Evolutionary conservation across 2,888 invertebrate genomes (phyloP).

Genomic region (Omphaloscelis lunosa): DNA sequence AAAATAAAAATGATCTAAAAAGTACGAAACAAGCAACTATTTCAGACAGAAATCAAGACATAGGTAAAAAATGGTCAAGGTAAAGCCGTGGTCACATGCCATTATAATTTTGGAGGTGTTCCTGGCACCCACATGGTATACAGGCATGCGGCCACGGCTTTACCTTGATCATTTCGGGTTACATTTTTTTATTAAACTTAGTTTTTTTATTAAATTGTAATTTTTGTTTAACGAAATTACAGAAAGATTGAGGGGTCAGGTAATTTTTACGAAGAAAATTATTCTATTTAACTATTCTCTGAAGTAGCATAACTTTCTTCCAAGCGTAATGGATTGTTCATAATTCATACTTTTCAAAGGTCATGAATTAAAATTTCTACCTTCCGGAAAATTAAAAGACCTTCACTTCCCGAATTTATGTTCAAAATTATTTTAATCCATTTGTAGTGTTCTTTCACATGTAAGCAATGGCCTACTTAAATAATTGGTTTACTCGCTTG

Average conservation of each 20-base stretch:
- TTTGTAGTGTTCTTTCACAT: slow-evolving; percentile 56
- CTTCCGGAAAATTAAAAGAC: slow-evolving; percentile 30
- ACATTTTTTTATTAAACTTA: too few relatives aligned
- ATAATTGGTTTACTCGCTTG: slow-evolving; percentile 69
- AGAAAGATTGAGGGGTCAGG: not conserved
- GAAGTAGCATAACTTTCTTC: not conserved
- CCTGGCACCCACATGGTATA: too few relatives aligned
- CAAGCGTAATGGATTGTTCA: not conserved
- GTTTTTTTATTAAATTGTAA: too few relatives aligned
- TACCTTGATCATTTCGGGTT: too few relatives aligned
- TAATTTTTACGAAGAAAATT: not conserved
- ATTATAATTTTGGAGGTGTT: too few relatives aligned
- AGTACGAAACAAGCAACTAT: too few relatives aligned
- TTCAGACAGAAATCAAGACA: too few relatives aligned
- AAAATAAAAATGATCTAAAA: too few relatives aligned
- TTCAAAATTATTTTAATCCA: slow-evolving; percentile 50
- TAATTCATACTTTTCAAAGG: not conserved
- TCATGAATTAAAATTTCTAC: slow-evolving; percentile 24
- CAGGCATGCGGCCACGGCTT: too few relatives aligned
- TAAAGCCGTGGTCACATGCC: too few relatives aligned
- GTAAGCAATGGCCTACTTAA: slow-evolving; percentile 53
- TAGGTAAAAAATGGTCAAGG: too few relatives aligned
- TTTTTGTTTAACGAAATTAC: not conserved
- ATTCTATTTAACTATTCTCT: not conserved
- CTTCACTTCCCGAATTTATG: slow-evolving; percentile 35